Evolutionary conservation across 2,797 vertebrate species (phyloP).

Genomic region (Cyclura pinguis): DNA sequence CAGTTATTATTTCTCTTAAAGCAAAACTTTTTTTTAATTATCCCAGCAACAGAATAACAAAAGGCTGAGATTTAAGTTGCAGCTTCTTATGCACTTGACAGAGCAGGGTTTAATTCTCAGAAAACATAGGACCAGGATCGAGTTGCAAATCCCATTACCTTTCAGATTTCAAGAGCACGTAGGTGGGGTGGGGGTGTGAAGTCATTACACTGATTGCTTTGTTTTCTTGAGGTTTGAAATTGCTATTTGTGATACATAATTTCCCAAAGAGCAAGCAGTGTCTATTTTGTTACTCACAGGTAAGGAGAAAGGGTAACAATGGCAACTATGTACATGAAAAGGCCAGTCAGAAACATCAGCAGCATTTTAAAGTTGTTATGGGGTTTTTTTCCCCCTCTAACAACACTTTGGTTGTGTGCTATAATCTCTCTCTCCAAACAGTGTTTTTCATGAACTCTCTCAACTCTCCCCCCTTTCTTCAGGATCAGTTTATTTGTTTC

Average conservation of each 20-base stretch:
- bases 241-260: conserved; percentile 44
- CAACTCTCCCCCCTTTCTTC: conserved; percentile 39
- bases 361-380: conserved; percentile 42
- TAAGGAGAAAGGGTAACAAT: neutral
- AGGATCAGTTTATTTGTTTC: conserved; percentile 62
- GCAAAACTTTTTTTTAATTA: neutral
- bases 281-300: conserved; percentile 34
- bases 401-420: neutral
- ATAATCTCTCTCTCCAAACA: conserved; percentile 38
- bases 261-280: conserved; percentile 55
- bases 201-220: conserved; percentile 50
- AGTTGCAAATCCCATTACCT: neutral
- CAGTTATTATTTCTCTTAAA: neutral
- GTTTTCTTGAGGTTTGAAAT: conserved; percentile 44
- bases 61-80: neutral
- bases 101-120: neutral
- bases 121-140: neutral
- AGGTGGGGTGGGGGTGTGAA: neutral
- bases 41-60: neutral
- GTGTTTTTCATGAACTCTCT: neutral
- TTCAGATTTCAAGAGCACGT: fast-evolving
- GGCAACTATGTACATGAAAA: conserved; percentile 44
- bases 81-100: neutral
- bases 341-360: conserved; percentile 58
- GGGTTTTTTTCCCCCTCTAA: neutral